These are phyloP conservation scores for Drosophila incognita DNA, from an alignment of 2,888 invertebrate species.

Conservation along the genomic window DNA sequence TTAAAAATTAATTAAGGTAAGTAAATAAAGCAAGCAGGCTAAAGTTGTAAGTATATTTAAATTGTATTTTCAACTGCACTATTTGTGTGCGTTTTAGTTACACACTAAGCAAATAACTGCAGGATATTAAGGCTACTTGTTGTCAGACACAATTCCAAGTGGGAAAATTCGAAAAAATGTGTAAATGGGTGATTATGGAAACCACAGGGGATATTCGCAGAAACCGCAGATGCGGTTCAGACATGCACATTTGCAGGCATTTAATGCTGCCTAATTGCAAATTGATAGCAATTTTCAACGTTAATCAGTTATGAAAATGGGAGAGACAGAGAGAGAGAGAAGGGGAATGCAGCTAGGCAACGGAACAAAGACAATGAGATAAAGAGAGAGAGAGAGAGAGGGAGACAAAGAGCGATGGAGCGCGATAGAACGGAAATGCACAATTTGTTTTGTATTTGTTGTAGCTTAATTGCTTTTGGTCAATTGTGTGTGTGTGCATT, in stretches of 20 bases:
- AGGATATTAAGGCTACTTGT: not conserved
- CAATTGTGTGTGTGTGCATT: not conserved
- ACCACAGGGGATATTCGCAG: conserved; percentile 58
- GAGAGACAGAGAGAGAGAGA: not conserved
- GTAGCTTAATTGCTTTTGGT: conserved; percentile 1
- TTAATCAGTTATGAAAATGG: conserved; percentile 75
- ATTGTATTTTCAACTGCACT: not conserved
- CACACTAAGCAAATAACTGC: not conserved
- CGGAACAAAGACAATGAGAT: not conserved
- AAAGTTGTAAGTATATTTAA: not conserved
- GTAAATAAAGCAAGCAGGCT: fast-evolving
- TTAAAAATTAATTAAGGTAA: not conserved
- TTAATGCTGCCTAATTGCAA: conserved; percentile 67
- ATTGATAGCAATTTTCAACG: conserved; percentile 76
- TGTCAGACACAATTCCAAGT: conserved; percentile 11
- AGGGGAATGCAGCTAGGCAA: not conserved
- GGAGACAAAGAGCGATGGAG: not conserved
- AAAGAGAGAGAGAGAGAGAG: not conserved
- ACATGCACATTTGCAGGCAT: not conserved
- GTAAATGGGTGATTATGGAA: conserved; percentile 18
- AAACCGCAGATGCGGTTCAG: conserved; percentile 63
- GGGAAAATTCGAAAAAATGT: not conserved
- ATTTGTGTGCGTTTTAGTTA: not conserved
- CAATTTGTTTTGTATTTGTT: conserved; percentile 69
- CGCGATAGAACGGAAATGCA: conserved; percentile 51